Evolutionary conservation across 2,797 vertebrate species (phyloP).

Genomic region (Danionella dracula): DNA sequence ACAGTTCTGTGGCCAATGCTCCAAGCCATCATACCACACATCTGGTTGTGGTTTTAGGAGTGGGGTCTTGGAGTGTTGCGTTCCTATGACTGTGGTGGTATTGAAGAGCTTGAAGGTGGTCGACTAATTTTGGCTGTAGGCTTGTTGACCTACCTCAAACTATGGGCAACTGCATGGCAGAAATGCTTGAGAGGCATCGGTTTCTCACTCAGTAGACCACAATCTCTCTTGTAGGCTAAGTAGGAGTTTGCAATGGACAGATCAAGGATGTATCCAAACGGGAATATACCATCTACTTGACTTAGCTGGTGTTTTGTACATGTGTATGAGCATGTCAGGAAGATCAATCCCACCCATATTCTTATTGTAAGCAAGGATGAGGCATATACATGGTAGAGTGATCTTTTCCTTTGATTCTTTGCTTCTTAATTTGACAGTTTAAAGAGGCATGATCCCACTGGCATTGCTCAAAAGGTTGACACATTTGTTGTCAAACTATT

Average conservation of each 20-base stretch:
- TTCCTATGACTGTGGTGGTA: conserved; percentile 42
- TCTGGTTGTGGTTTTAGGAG: conserved; percentile 5
- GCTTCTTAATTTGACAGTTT: conserved; percentile 29
- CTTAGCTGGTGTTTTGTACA: conserved; percentile 47
- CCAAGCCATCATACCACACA: not conserved
- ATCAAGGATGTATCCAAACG: conserved; percentile 13
- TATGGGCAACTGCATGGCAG: conserved; percentile 21
- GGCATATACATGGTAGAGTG: conserved; percentile 28
- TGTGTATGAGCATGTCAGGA: conserved; percentile 42
- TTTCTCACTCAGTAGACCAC: conserved; percentile 22
- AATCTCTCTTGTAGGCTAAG: conserved; percentile 27
- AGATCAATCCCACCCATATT: conserved; percentile 43
- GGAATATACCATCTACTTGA: conserved; percentile 32
- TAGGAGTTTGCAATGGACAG: conserved; percentile 40
- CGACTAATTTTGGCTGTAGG: conserved; percentile 3
- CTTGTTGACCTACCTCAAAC: conserved; percentile 30
- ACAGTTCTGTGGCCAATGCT: conserved; percentile 17
- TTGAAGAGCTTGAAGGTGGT: conserved; percentile 35
- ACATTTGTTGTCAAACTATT: conserved; percentile 37
- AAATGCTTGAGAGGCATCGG: conserved; percentile 24
- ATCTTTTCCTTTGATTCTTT: conserved; percentile 11
- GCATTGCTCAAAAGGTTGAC: conserved; percentile 33
- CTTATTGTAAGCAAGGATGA: conserved; percentile 43
- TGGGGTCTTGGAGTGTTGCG: conserved; percentile 16
- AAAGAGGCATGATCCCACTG: conserved; percentile 34